Evolutionary conservation across 2,113 vertebrate genomes (phyloP), one percentile per base, ranked within the genome.

Genomic region (Myanophis thanlyinensis): DNA sequence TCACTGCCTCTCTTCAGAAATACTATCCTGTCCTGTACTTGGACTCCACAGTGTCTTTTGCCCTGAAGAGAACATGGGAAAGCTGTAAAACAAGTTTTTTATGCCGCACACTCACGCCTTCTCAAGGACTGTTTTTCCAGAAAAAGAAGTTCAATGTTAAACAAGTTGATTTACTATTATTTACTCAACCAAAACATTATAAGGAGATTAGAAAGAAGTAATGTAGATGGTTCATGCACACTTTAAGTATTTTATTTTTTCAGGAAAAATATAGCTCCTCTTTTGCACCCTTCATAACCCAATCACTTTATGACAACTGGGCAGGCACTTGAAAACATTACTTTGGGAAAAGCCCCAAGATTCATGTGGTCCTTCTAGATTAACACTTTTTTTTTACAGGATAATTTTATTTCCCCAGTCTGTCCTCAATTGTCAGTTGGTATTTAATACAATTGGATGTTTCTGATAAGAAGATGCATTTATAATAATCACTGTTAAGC

Each of bases 121-220:
- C 87, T 94, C 92, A 94, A 95, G 93, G 92, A 94, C 95, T 95
- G 67, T 40, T 94, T 92, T 91, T 93, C 92, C 93, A 94, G 94
- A 93, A 94, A 90, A 93, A 0, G 0, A 25, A 88, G 91, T 62
- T 44, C 87, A 62, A 49, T 80, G 85, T 93, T 30, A 52, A 92
- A 88, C 59, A 0, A 0, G 88, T 91, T 0, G 25, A 94, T 62
- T 86, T 93, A 93, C 87, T 20, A 93, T 4, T 91, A 54, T 23
- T 2, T 5, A 25, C 11, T 90, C 49, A n/a, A 18, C 20, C 22
- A 12, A 44, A 44, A 90, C 1, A 7, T 51, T 30, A 20, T 13
- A 18, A 23, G 62, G 23, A 3, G 25, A 56, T 18, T 48, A 30
- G 80, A n/a, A 93, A 87, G 3, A 4, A 44, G 0, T 40, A 10